Percentiles rank a stretch among this genome's conserved stretches.
Evolutionary conservation across 1,140 invertebrate species (phyloP).

Genomic region (Solenopsis invicta): DNA sequence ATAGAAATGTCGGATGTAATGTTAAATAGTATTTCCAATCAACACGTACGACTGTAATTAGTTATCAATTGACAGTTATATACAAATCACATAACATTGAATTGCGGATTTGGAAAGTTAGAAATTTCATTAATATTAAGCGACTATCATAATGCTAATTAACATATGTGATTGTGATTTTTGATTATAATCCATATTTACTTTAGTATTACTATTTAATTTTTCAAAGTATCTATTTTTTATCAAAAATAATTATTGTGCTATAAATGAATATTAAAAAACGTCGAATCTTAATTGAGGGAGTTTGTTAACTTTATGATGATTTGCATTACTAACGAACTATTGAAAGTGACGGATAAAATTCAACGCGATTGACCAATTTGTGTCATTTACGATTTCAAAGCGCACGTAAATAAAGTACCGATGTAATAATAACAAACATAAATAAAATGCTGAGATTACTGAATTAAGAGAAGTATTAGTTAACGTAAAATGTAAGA

Average conservation of each 20-base stretch:
- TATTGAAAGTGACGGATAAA: background rate
- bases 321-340: background rate
- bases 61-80: background rate
- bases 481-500: background rate
- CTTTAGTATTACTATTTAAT: constrained; percentile 17
- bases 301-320: background rate
- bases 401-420: constrained; percentile 17
- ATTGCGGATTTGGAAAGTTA: constrained; percentile 22
- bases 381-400: background rate
- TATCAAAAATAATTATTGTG: constrained; percentile 6
- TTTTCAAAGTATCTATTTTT: background rate
- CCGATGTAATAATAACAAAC: background rate
- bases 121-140: background rate
- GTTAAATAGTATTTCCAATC: background rate
- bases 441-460: background rate
- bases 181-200: background rate
- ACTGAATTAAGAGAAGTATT: background rate
- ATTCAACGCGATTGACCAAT: background rate
- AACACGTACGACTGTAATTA: background rate
- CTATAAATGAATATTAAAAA: constrained; percentile 14
- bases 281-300: background rate
- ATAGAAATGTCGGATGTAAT: background rate
- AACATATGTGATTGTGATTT: background rate
- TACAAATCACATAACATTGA: constrained; percentile 12
- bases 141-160: constrained; percentile 5